Base-by-base conservation (phyloP, 2,888 invertebrate species). In the Aporophyla nigra region DNA sequence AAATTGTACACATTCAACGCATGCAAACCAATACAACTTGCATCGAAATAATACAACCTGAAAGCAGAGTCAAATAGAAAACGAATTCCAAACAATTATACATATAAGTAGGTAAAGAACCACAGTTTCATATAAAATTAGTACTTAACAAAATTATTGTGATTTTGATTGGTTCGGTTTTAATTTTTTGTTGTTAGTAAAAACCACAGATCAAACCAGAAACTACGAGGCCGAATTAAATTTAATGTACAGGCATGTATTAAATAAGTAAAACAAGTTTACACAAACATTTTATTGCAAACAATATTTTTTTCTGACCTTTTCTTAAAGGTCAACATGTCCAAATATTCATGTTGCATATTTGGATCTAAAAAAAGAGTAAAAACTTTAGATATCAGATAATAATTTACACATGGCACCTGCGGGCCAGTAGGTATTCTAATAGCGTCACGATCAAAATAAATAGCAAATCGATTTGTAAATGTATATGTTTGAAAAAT, bases 101-200 rank as follows among this genome's bases (percentile, higher is more conserved):
- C 2, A 24, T 27, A 33, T 54, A 6, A 24, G 3, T 53, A 19
- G 27, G 7, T 43, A 53, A 12, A 21, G 2, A 67, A 51, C 56
- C 51, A n/a, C 75, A 76, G 51, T 53, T 59, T 21, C 12, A 21
- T 51, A 21, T 21, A 1, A 68, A 76, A 68, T 53, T 59, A 46
- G 68, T 43, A 33, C 16, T 19, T 27, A n/a, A 66, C 51, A 21
- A 76, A 67, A 76, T 53, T 6, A 33, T 33, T 46, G 27, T 46
- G 43, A 21, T 12, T 3, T 43, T 14, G n/a, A 53, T 58, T 16
- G 46, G 43, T 12, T 24, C 51, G 51, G 51, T 59, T 76, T 67
- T 67, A 53, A 59, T 67, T 67, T 16, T 33, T 12, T 16, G 59
- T 4, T 76, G 43, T 76, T 2, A 46, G 10, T n/a, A 51, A 40